These are phyloP conservation scores for Baryphthengus martii DNA, from an alignment of 2,113 vertebrate species.

Conservation along the genomic window DNA sequence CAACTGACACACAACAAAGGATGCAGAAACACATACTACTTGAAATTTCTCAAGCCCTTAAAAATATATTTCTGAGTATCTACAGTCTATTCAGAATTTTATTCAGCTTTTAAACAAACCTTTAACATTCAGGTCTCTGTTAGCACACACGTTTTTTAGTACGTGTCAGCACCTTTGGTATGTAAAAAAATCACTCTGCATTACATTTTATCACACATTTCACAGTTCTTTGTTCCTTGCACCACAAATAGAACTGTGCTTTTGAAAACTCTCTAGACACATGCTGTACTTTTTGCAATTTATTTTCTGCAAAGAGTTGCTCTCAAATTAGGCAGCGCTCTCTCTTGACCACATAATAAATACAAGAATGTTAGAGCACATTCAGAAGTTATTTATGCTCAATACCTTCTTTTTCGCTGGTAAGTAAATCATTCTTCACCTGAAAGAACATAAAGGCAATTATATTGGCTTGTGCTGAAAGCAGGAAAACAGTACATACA, in stretches of 20 bases:
- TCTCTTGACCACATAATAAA: not conserved
- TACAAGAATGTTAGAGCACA: not conserved
- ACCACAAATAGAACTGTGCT: not conserved
- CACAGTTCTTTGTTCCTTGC: not conserved
- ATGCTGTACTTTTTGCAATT: not conserved
- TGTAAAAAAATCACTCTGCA: not conserved
- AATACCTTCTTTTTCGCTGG: not conserved
- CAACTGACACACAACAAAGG: not conserved
- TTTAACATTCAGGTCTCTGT: not conserved
- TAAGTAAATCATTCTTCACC: slow-evolving; percentile 19
- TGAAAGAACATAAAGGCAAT: not conserved
- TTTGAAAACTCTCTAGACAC: slow-evolving; percentile 12
- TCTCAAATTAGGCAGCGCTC: not conserved
- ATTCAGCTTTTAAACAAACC: not conserved
- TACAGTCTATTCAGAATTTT: not conserved
- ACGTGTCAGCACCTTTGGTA: not conserved
- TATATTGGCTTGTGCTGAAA: not conserved
- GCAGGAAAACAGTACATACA: not conserved
- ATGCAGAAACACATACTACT: not conserved
- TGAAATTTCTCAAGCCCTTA: not conserved
- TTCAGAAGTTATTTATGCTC: not conserved
- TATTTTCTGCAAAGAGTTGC: not conserved
- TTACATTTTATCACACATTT: not conserved
- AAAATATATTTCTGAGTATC: not conserved
- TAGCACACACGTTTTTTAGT: not conserved